Base-by-base conservation (phyloP, 2,113 vertebrate genomes). In the Colinus virginianus region DNA sequence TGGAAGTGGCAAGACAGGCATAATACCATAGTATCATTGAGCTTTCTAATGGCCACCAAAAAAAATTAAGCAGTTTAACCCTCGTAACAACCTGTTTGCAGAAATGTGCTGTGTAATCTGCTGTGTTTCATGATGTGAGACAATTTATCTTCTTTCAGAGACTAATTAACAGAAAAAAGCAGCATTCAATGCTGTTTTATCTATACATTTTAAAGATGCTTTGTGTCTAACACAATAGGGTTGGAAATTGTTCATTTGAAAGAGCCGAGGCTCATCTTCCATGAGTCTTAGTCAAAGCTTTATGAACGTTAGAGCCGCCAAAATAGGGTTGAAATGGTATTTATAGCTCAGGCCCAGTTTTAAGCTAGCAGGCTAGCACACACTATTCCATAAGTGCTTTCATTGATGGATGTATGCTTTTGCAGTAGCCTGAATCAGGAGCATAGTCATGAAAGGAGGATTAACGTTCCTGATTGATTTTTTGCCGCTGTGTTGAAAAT, bases 91-190 rank as follows among this genome's bases (percentile, higher is more conserved):
- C 13, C n/a, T 42, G 4, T 75, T 74, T 46, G 42, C 6, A 7
- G 58, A 48, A 63, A n/a, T 48, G 21, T 0, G 0, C 3, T 63
- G 3, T 53, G 30, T 63, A 18, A 45, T n/a, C 19, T 78, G 14
- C n/a, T 63, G 8, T 71, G 68, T 21, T 30, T 45, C 26, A 55
- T 45, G 7, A 2, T n/a, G 17, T 5, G 42, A 49, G 61, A 23
- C 5, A 10, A 9, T 70, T 63, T 21, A 25, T 43, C n/a, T 32
- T 9, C 51, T 43, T 38, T 78, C 56, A 74, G 19, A 55, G 12
- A 13, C 2, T 38, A 28, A 69, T 15, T n/a, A 15, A 9, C 46
- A 78, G 23, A 7, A 48, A 48, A 49, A 6, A 58, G 32, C 7
- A 38, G 26, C 19, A 45, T 66, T 87, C 23, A 15, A 46, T 12